Conservation (phyloP, 2,113 vertebrate species). For the Solea solea region DNA sequence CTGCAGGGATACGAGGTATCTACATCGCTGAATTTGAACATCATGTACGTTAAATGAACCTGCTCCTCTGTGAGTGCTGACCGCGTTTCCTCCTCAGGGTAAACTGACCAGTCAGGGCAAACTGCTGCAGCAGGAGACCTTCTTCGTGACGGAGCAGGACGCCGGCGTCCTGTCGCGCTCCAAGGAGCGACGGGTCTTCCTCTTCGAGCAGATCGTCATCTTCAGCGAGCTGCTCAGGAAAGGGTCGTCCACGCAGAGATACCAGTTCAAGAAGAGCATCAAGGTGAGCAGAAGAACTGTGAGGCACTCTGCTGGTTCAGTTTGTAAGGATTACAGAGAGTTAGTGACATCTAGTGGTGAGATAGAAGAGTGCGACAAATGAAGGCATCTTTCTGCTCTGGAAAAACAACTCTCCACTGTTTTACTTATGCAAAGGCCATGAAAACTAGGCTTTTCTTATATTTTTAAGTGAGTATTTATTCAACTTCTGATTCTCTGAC, state of each 20-base stretch:
- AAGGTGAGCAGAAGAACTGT: constrained; percentile 81
- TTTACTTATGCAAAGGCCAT: no score
- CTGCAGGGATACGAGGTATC: constrained; percentile 96
- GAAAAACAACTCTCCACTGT: no score
- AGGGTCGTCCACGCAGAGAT: constrained; percentile 93
- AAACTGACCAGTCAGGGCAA: constrained; percentile 96
- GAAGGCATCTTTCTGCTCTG: no score
- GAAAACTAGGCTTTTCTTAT: no score
- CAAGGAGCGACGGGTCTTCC: constrained; percentile 95
- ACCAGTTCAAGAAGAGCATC: constrained; percentile 97
- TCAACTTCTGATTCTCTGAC: no score
- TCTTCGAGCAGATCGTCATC: constrained; percentile 99
- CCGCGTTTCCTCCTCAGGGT: constrained; percentile 79
- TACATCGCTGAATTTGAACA: not conserved
- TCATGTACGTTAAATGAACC: not conserved
- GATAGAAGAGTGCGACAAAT: no score
- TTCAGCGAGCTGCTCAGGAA: constrained; percentile 97
- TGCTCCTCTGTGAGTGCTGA: not conserved
- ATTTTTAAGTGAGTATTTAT: no score
- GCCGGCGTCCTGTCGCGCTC: constrained; percentile 91
- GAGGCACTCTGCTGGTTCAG: no score
- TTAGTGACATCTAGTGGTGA: no score
- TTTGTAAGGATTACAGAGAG: no score
- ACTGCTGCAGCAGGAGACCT: constrained; percentile 97
- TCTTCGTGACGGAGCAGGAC: constrained; percentile 95